These are phyloP conservation scores for Drosophila sproati DNA, from an alignment of 1,140 invertebrate genomes.

Conservation along the genomic window DNA sequence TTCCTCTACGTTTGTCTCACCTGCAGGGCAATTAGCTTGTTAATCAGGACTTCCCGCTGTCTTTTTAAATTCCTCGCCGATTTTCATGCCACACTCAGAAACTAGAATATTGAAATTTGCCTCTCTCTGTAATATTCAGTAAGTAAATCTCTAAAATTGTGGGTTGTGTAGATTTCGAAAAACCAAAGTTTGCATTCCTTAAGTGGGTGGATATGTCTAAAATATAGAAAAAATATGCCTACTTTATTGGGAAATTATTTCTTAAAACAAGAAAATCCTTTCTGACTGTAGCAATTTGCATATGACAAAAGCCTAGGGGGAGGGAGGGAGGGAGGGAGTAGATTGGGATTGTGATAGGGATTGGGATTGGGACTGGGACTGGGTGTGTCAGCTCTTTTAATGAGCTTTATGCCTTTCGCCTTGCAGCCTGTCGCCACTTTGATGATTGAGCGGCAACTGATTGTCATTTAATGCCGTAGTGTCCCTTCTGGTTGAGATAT, in stretches of 20 bases:
- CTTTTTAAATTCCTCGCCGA: neutral
- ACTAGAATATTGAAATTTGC: too few species aligned
- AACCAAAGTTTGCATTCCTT: too few species aligned
- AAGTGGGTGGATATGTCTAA: too few species aligned
- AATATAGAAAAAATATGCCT: too few species aligned
- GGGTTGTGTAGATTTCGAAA: too few species aligned
- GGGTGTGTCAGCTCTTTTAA: constrained; percentile 27
- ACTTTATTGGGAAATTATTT: too few species aligned
- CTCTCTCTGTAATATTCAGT: too few species aligned
- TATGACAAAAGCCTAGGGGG: constrained; percentile 20
- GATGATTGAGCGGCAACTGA: constrained; percentile 39
- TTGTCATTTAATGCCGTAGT: constrained; percentile 25
- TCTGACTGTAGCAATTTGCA: constrained; percentile 48
- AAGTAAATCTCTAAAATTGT: too few species aligned
- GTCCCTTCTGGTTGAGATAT: neutral
- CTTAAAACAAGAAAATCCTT: too few species aligned
- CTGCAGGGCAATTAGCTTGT: constrained; percentile 36
- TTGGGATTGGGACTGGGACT: too few species aligned
- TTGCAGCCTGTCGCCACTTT: constrained; percentile 7
- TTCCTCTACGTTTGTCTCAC: constrained; percentile 12
- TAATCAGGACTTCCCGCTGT: constrained; percentile 34
- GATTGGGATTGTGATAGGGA: neutral
- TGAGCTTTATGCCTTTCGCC: constrained; percentile 48
- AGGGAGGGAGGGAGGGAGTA: neutral
- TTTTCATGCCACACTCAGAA: constrained; percentile 26